Conservation (phyloP, 1,140 invertebrate species). For the Tyrophagus putrescentiae region DNA sequence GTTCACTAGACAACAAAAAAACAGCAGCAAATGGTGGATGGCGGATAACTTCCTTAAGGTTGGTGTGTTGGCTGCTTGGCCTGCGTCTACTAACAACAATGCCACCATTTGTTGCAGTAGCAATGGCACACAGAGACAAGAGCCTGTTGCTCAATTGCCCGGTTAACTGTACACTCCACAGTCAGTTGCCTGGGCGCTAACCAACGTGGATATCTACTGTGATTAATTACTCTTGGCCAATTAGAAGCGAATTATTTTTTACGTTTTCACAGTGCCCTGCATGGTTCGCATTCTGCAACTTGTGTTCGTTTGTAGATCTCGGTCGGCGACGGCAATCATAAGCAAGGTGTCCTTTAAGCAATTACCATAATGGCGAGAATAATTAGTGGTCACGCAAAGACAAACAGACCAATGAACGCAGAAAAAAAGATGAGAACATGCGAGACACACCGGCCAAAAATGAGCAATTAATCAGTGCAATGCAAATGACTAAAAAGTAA, state of each 20-base stretch:
- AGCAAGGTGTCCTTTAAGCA: too few species aligned
- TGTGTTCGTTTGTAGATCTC: too few species aligned
- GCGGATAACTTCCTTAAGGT: constrained; percentile 4
- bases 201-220: not conserved
- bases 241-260: not conserved
- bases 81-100: not conserved
- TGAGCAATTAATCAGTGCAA: too few species aligned
- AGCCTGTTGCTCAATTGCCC: constrained; percentile 7
- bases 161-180: too few species aligned
- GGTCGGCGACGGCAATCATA: too few species aligned
- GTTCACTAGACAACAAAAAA: too few species aligned
- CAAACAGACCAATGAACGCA: too few species aligned
- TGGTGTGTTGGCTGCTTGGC: not conserved
- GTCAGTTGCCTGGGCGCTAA: not conserved
- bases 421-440: too few species aligned
- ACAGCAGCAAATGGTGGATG: not conserved
- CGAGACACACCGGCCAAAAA: too few species aligned
- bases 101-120: not conserved
- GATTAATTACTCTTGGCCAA: constrained; percentile 5
- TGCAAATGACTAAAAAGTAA: too few species aligned
- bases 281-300: not conserved
- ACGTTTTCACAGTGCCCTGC: not conserved
- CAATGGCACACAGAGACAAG: not conserved
- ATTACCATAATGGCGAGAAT: too few species aligned
- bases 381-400: too few species aligned